Evolutionary conservation across 2,888 invertebrate genomes (phyloP).

Genomic region (Lochmaea capreae): DNA sequence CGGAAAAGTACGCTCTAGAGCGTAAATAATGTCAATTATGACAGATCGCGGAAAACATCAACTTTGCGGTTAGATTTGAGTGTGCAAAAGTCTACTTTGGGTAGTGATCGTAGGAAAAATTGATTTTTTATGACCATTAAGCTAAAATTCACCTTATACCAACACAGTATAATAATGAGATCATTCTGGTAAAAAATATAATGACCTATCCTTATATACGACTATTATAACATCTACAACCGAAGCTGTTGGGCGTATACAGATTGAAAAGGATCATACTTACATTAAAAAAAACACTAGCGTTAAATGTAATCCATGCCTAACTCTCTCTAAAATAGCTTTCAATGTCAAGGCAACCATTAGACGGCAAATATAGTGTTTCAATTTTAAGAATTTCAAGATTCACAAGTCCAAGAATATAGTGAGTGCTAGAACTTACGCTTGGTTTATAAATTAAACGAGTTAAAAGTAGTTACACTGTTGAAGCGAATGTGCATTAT

Average conservation of each 20-base stretch:
- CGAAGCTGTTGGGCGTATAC: neutral
- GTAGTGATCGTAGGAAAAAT: too few species aligned
- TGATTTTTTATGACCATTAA: too few species aligned
- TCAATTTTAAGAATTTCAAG: slow-evolving; percentile 12
- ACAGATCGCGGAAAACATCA: too few species aligned
- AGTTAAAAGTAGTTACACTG: neutral
- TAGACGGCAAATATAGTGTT: neutral
- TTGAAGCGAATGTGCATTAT: neutral
- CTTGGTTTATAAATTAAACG: neutral
- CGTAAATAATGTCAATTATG: too few species aligned
- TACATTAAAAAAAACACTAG: neutral
- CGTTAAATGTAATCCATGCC: slow-evolving; percentile 8
- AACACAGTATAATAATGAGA: too few species aligned
- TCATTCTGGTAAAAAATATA: neutral
- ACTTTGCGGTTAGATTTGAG: too few species aligned
- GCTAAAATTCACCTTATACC: too few species aligned
- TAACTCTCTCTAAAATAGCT: slow-evolving; percentile 14
- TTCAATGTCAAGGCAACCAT: slow-evolving; percentile 14
- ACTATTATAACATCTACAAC: neutral
- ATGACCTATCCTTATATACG: neutral
- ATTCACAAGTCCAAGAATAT: slow-evolving; percentile 19
- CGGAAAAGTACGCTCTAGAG: too few species aligned
- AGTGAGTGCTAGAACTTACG: slow-evolving; percentile 8
- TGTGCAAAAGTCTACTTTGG: too few species aligned
- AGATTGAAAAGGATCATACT: neutral